phyloP scores from a whole-genome alignment of 2,888 invertebrate genomes.

The Hemaris fuciformis region DNA sequence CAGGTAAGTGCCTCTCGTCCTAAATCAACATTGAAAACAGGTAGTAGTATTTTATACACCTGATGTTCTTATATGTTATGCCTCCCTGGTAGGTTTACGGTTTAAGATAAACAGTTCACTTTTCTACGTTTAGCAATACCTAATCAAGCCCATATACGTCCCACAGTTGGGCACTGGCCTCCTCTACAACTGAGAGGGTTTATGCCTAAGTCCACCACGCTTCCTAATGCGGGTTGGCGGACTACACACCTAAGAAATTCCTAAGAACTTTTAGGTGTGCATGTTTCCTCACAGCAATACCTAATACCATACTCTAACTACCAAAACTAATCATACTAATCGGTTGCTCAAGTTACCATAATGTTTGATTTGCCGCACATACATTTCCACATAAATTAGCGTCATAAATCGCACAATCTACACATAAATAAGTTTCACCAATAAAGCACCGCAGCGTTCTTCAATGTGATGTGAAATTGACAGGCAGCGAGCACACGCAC shows the following conservation, averaged over 20 bases:
- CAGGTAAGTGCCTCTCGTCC: conserved; percentile 38
- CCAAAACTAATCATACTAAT: background rate
- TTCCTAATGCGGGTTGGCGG: too few species aligned
- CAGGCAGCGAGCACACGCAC: background rate
- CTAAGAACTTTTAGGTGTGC: too few species aligned
- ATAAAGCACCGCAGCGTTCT: conserved; percentile 6
- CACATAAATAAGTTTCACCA: conserved; percentile 7
- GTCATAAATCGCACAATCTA: conserved; percentile 1
- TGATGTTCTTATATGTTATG: background rate
- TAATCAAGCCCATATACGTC: too few species aligned
- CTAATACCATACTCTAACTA: background rate
- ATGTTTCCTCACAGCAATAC: too few species aligned
- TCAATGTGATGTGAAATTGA: conserved; percentile 1
- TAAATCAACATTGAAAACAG: conserved; percentile 1
- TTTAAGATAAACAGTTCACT: background rate
- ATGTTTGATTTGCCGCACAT: background rate
- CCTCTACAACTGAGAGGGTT: too few species aligned
- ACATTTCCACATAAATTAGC: conserved; percentile 1
- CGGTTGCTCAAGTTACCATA: background rate
- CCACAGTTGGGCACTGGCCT: too few species aligned
- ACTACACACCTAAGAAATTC: too few species aligned
- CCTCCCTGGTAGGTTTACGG: background rate
- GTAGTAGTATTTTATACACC: background rate
- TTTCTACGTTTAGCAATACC: background rate
- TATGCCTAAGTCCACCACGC: too few species aligned